phyloP scores from a whole-genome alignment of 2,888 invertebrate species.

The Lutraria lutraria region DNA sequence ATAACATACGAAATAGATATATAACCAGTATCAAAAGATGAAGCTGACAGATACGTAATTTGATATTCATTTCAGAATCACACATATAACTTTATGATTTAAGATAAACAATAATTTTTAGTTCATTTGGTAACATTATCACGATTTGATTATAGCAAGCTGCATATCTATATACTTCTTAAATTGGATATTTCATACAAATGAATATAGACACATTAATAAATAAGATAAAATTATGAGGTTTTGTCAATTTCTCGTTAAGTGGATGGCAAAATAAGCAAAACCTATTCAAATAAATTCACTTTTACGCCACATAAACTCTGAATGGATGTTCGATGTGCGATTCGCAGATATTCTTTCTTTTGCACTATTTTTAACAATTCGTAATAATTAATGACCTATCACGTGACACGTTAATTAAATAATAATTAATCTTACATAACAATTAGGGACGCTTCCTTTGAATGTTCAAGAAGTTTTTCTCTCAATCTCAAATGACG shows the following conservation, averaged over 20 bases:
- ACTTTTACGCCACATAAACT: slow-evolving; percentile 1
- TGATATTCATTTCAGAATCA: no score
- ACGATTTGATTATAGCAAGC: neutral
- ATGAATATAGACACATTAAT: neutral
- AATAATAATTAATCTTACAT: slow-evolving; percentile 90
- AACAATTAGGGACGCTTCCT: slow-evolving; percentile 94
- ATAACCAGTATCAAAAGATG: no score
- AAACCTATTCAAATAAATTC: neutral
- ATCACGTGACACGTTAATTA: neutral
- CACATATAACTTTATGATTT: no score
- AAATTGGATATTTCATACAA: neutral
- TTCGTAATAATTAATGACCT: neutral
- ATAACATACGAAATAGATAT: no score
- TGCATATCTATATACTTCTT: neutral
- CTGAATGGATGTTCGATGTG: neutral
- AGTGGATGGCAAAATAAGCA: neutral
- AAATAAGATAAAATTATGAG: neutral
- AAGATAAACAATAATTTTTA: no score
- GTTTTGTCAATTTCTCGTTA: neutral
- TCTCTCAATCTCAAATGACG: slow-evolving; percentile 96
- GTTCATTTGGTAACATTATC: neutral
- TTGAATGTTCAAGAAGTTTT: slow-evolving; percentile 93
- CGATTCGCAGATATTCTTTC: no score
- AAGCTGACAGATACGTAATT: no score
- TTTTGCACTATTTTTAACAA: neutral